A percentile compares a stretch with the other conserved stretches of the same genome.
Conservation (phyloP, 2,797 vertebrate species). For the Staurois parvus region DNA sequence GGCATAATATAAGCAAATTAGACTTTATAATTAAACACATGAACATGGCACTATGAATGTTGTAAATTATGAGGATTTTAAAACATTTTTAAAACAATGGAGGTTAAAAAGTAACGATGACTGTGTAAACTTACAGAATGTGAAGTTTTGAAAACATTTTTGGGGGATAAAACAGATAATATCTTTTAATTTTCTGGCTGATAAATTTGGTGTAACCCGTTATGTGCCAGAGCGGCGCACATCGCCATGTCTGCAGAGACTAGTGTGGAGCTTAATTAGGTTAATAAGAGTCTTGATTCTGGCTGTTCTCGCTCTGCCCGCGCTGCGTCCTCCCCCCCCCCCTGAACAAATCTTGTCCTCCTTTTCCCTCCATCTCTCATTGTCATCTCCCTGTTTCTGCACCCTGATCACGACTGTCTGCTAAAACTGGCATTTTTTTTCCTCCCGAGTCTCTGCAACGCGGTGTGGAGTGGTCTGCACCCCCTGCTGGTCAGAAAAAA, state of each 20-base stretch:
- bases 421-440: constrained; percentile 10
- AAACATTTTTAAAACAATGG: no score
- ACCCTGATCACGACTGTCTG: constrained; percentile 9
- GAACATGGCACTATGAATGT: no score
- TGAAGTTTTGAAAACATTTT: no score
- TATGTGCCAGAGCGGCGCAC: background rate
- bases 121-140: no score
- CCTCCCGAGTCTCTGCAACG: constrained; percentile 1
- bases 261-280: background rate
- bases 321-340: background rate
- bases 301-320: background rate
- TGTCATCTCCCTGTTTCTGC: constrained; percentile 21
- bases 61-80: no score
- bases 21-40: no score
- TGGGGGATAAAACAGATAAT: no score
- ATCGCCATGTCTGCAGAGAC: background rate
- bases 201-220: background rate
- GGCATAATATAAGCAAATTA: no score
- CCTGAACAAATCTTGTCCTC: background rate
- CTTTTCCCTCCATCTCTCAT: constrained; percentile 10
- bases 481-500: background rate
- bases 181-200: no score
- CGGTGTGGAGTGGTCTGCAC: background rate
- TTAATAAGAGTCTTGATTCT: background rate
- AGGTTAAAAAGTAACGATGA: no score